Conservation (phyloP, 2,113 vertebrate species). For the Apus apus region DNA sequence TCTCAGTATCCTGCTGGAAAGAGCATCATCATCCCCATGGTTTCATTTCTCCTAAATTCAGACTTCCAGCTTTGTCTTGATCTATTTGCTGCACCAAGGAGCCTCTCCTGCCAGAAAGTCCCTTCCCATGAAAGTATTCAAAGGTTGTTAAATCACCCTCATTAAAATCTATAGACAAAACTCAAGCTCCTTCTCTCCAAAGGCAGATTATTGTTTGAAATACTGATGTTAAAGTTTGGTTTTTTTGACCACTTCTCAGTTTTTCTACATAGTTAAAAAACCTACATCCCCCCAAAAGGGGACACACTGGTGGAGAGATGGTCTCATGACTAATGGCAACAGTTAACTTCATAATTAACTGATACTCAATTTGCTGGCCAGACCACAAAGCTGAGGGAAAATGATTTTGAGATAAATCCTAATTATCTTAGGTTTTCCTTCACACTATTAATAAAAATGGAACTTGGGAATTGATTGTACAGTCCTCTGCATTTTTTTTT, state of each 20-base stretch:
- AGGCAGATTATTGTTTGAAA: neutral
- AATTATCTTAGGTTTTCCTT: neutral
- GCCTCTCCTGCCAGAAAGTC: neutral
- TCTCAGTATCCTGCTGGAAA: neutral
- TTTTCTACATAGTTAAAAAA: neutral
- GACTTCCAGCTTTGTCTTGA: neutral
- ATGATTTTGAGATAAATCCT: neutral
- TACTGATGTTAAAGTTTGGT: neutral
- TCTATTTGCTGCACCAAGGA: neutral
- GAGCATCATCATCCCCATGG: rapidly evolving
- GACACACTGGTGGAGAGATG: neutral
- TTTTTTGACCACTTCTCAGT: neutral
- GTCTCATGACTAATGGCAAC: neutral
- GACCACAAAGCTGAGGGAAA: neutral
- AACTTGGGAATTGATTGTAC: neutral
- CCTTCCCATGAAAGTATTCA: neutral
- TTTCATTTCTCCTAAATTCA: neutral
- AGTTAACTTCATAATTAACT: no score
- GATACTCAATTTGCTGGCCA: neutral
- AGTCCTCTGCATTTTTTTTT: neutral
- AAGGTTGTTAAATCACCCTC: neutral
- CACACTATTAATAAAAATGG: neutral
- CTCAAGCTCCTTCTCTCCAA: neutral
- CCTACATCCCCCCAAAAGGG: neutral
- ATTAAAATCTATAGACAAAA: neutral